Conservation (phyloP, 2,888 invertebrate genomes). For the Argynnis bischoffii region DNA sequence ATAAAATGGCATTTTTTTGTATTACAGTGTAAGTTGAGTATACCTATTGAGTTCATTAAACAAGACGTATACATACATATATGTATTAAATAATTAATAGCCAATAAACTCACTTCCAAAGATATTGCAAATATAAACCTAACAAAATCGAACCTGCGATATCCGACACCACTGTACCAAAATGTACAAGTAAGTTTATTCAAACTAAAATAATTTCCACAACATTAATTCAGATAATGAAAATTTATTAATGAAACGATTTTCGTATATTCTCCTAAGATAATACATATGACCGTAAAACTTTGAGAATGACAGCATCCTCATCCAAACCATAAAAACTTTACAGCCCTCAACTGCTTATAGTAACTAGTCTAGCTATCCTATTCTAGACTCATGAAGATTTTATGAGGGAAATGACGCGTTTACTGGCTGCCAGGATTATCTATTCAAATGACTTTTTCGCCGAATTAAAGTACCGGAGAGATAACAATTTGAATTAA, state of each 20-base stretch:
- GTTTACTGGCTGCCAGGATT: conserved; percentile 16
- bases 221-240: no score
- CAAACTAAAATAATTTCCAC: no score
- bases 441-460: conserved; percentile 16
- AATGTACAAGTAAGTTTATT: no score
- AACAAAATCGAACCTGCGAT: no score
- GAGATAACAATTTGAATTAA: conserved; percentile 1
- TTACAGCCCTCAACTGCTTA: conserved; percentile 44
- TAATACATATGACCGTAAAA: conserved; percentile 53
- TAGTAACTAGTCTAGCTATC: conserved; percentile 39
- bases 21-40: no score
- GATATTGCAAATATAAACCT: no score
- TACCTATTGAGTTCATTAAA: no score
- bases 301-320: conserved; percentile 40
- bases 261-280: neutral
- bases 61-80: no score
- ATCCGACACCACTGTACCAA: no score
- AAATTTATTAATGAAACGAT: neutral
- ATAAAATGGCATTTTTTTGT: no score
- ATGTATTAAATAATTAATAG: no score
- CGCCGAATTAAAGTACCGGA: neutral
- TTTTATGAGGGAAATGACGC: conserved; percentile 30
- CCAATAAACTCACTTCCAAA: no score
- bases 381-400: conserved; percentile 38
- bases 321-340: conserved; percentile 43